phyloP scores from a whole-genome alignment of 2,797 vertebrate species.

The Tokudaia muenninki region DNA sequence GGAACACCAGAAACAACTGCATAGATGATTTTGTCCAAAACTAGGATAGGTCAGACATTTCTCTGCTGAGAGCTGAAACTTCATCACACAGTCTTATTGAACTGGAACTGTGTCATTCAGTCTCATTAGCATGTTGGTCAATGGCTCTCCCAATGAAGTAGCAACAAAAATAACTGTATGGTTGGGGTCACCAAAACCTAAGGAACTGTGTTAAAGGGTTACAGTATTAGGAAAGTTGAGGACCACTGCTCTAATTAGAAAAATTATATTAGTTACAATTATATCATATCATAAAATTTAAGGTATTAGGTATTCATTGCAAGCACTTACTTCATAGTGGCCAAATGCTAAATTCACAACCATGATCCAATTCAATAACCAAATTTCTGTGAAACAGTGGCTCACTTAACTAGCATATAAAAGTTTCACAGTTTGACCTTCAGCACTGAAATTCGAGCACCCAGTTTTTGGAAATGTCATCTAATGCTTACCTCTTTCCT shows the following conservation, averaged over 20 bases:
- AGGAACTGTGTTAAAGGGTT: neutral
- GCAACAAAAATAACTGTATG: neutral
- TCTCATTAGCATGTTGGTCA: neutral
- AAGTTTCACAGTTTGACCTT: neutral
- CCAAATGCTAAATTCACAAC: neutral
- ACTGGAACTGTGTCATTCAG: neutral
- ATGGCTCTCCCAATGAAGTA: neutral
- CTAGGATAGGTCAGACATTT: no score
- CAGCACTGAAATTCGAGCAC: neutral
- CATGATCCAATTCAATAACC: neutral
- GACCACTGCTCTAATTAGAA: neutral
- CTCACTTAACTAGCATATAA: neutral
- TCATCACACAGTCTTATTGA: no score
- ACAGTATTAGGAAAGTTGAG: neutral
- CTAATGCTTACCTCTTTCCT: slow-evolving; percentile 10
- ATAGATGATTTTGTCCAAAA: neutral
- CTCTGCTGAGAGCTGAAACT: no score
- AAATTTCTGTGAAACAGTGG: neutral
- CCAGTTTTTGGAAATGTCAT: neutral
- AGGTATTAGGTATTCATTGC: slow-evolving; percentile 11
- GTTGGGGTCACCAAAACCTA: neutral
- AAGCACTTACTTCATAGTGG: neutral
- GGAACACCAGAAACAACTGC: neutral
- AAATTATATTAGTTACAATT: neutral
- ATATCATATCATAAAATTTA: slow-evolving; percentile 33